Conservation (phyloP, 1,140 invertebrate species). For the Trichonephila inaurata region DNA sequence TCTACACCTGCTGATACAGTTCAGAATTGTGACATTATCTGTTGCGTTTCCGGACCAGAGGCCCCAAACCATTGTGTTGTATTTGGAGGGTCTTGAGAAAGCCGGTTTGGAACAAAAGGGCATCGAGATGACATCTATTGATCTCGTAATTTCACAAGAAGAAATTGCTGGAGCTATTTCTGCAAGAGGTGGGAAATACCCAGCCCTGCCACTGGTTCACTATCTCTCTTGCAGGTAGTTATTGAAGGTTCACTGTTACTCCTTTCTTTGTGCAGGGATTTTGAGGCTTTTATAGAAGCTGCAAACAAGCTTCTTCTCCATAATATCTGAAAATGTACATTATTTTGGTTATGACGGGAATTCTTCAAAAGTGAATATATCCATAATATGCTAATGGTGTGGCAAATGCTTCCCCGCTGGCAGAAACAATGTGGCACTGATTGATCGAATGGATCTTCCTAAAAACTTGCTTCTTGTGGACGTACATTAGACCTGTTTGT, state of each 20-base stretch:
- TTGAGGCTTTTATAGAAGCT: conserved; percentile 89
- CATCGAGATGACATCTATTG: conserved; percentile 98
- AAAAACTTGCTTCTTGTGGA: conserved; percentile 94
- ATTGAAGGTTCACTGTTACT: neutral
- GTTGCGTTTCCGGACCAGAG: conserved; percentile 53
- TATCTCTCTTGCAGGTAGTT: neutral
- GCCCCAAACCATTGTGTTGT: conserved; percentile 29
- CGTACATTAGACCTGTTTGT: conserved; percentile 84
- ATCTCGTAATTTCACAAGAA: conserved; percentile 95
- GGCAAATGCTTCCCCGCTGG: conserved; percentile 91
- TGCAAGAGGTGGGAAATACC: conserved; percentile 92
- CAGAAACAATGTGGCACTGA: conserved; percentile 96
- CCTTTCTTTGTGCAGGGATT: neutral
- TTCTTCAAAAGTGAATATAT: conserved; percentile 98
- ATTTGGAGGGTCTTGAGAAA: conserved; percentile 40
- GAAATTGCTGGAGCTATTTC: conserved; percentile 95
- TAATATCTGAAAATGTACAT: conserved; percentile 94
- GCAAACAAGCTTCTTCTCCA: conserved; percentile 94
- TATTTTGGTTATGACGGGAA: conserved; percentile 92
- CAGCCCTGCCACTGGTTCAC: conserved; percentile 83
- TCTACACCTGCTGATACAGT: neutral
- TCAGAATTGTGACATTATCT: conserved; percentile 7
- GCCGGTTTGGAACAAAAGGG: conserved; percentile 83
- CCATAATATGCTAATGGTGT: conserved; percentile 92
- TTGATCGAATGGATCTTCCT: conserved; percentile 93